A percentile compares a stretch with the other conserved stretches of the same genome.
Conservation (phyloP, 2,113 vertebrate species). For the Dryoscopus gambensis region DNA sequence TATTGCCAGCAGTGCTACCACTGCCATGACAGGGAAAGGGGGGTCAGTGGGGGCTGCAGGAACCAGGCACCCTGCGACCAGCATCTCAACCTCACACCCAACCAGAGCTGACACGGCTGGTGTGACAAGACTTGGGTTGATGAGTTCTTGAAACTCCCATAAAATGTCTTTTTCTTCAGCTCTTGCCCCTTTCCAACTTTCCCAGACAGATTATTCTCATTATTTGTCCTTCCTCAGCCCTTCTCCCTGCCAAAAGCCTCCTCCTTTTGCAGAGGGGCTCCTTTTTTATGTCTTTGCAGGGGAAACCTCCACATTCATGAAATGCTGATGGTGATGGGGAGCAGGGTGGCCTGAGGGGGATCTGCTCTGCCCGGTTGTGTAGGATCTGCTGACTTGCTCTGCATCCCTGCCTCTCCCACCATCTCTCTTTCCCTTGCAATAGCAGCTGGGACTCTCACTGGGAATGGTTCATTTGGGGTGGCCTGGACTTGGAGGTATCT, state of each 20-base stretch:
- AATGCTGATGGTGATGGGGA: not conserved
- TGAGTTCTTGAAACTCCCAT: not conserved
- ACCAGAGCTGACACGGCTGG: not conserved
- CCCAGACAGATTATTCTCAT: not conserved
- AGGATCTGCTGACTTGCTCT: not conserved
- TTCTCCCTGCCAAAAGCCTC: not conserved
- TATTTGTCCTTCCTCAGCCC: not conserved
- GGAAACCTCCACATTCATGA: not conserved
- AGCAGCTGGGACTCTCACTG: not conserved
- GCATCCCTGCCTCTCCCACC: not conserved
- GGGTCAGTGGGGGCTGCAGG: not conserved
- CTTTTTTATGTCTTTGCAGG: not conserved
- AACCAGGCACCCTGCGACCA: conserved; percentile 3
- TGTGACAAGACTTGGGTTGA: not conserved
- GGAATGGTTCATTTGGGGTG: not conserved
- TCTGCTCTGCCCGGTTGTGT: not conserved
- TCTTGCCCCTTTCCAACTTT: not conserved
- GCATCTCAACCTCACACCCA: not conserved
- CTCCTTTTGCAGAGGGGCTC: not conserved
- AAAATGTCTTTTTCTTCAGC: not conserved
- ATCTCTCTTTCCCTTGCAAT: not conserved
- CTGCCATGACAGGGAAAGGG: conserved; percentile 20
- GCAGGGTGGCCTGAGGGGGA: not conserved
- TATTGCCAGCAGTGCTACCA: conserved; percentile 22
- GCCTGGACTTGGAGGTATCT: not conserved